These are phyloP conservation scores for Mormyrus hasselquistii DNA, from an alignment of 2,797 vertebrate genomes.

Conservation along the genomic window DNA sequence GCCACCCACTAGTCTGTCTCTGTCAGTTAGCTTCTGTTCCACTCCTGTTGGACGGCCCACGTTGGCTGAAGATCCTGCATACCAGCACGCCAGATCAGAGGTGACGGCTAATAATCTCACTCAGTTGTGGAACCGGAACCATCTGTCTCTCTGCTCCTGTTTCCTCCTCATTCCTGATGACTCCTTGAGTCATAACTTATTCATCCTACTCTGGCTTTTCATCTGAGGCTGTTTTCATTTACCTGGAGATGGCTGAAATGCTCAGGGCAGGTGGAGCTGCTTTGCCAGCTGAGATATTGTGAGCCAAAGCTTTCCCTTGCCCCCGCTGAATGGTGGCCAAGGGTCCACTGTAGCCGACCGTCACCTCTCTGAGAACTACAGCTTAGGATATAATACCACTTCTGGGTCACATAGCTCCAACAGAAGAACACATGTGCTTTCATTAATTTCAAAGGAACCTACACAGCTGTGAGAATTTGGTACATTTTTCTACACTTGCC, in stretches of 20 bases:
- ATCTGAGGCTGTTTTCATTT: not conserved
- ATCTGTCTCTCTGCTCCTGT: slow-evolving; percentile 37
- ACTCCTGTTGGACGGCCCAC: slow-evolving; percentile 20
- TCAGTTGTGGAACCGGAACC: slow-evolving; percentile 33
- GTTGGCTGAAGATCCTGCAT: slow-evolving; percentile 25
- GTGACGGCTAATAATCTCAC: slow-evolving; percentile 34
- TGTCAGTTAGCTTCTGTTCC: slow-evolving; percentile 35
- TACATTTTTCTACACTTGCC: not conserved
- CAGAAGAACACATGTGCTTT: not conserved
- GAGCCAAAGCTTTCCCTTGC: not conserved
- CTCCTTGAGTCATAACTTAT: slow-evolving; percentile 11
- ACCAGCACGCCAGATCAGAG: slow-evolving; percentile 31
- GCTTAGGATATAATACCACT: not conserved
- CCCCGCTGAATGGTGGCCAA: not conserved
- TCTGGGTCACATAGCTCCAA: not conserved
- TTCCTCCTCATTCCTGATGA: slow-evolving; percentile 17
- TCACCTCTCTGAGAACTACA: not conserved
- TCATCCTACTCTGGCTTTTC: not conserved
- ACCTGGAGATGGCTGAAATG: not conserved
- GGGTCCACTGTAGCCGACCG: not conserved
- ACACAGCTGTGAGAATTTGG: not conserved
- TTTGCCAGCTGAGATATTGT: not conserved
- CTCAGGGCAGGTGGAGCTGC: not conserved
- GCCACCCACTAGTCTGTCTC: slow-evolving; percentile 33
- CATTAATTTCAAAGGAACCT: not conserved